These are phyloP conservation scores for Drosophila vallismaia DNA, from an alignment of 2,888 invertebrate genomes.

Conservation along the genomic window DNA sequence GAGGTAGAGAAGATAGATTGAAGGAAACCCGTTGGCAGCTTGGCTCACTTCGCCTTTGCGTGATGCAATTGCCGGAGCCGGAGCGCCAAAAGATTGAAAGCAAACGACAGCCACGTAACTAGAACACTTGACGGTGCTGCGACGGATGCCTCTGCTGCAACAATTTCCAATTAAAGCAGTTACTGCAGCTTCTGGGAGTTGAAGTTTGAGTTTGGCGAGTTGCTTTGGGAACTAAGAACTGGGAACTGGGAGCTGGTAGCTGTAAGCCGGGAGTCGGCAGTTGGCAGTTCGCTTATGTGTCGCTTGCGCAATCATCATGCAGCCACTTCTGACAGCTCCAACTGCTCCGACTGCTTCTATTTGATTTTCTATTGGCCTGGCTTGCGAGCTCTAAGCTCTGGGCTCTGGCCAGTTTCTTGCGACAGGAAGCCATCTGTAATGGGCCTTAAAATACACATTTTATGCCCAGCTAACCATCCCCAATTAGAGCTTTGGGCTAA, in stretches of 20 bases:
- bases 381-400: background rate
- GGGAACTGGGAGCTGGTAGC: conserved; percentile 22
- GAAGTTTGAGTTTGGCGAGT: conserved; percentile 18
- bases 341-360: conserved; percentile 17
- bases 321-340: conserved; percentile 71
- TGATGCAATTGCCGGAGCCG: conserved; percentile 70
- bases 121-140: conserved; percentile 74
- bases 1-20: conserved; percentile 46
- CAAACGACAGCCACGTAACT: conserved; percentile 78
- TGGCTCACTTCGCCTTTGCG: conserved; percentile 64
- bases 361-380: conserved; percentile 20
- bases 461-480: conserved; percentile 69
- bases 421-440: conserved; percentile 77
- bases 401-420: conserved; percentile 42
- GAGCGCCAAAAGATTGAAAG: conserved; percentile 78
- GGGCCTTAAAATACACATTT: conserved; percentile 77
- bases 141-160: conserved; percentile 63
- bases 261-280: conserved; percentile 16
- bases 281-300: conserved; percentile 54
- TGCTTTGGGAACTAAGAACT: conserved; percentile 11
- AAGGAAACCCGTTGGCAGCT: conserved; percentile 68
- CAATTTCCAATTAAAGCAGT: conserved; percentile 76
- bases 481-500: conserved; percentile 73
- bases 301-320: conserved; percentile 77
- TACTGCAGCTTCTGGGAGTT: conserved; percentile 46